Percentiles rank a stretch among this genome's conserved stretches.
Conservation (phyloP, 2,113 vertebrate genomes). For the Vombatus ursinus region DNA sequence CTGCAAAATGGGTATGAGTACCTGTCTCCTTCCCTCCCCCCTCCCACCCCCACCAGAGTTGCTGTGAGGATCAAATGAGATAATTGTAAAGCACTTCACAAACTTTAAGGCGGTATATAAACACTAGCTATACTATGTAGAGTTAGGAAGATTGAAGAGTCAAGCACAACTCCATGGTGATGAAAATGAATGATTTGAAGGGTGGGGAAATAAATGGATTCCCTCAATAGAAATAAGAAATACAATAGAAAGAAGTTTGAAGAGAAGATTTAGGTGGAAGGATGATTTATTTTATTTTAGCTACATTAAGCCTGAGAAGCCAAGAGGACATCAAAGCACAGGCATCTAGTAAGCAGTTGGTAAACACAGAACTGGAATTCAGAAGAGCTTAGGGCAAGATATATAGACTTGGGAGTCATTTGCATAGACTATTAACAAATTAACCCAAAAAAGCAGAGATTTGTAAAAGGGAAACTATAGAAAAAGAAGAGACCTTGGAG, state of each 20-base stretch:
- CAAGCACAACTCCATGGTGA: not conserved
- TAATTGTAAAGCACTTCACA: not conserved
- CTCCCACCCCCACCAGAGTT: not conserved
- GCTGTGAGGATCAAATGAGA: not conserved
- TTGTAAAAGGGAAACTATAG: too few relatives aligned
- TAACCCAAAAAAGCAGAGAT: not conserved
- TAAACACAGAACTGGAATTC: not conserved
- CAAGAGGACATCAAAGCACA: not conserved
- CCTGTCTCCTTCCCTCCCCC: too few relatives aligned
- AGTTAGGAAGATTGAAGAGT: not conserved
- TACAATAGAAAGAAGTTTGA: not conserved
- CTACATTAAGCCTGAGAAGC: not conserved
- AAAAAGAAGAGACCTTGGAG: too few relatives aligned
- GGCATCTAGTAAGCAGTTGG: not conserved
- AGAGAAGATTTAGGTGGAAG: not conserved
- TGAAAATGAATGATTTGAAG: not conserved
- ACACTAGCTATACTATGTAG: not conserved
- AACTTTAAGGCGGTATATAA: not conserved
- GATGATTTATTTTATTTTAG: not conserved
- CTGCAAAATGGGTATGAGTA: not conserved
- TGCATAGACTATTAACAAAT: not conserved
- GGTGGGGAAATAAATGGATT: not conserved
- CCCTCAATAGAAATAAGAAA: not conserved
- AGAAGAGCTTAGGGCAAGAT: not conserved
- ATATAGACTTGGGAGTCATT: not conserved